A percentile compares a stretch with the other conserved stretches of the same genome.
These are phyloP conservation scores for Stegostoma tigrinum DNA, from an alignment of 2,113 vertebrate species.

Conservation along the genomic window DNA sequence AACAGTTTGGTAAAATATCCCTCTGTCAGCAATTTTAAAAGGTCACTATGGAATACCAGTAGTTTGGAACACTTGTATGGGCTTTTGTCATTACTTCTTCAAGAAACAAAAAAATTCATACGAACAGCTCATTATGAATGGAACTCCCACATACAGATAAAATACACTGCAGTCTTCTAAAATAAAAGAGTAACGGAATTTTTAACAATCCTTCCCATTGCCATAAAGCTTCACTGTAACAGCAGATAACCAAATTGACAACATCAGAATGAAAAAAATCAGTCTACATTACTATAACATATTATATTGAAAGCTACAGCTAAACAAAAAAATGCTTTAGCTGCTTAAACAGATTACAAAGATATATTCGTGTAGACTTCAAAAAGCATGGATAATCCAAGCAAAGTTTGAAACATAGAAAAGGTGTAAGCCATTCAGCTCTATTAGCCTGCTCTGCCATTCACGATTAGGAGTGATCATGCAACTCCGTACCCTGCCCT, in stretches of 20 bases:
- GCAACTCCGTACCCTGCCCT: too few species aligned
- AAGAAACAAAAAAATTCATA: background rate
- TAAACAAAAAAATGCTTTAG: too few species aligned
- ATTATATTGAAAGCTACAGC: background rate
- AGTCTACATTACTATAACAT: background rate
- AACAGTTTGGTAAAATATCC: background rate
- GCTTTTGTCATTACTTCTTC: background rate
- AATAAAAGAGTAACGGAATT: background rate
- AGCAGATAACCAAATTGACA: background rate
- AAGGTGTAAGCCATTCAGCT: too few species aligned
- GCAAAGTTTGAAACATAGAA: too few species aligned
- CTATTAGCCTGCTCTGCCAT: too few species aligned
- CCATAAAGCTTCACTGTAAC: background rate
- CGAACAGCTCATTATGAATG: background rate
- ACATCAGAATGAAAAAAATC: background rate
- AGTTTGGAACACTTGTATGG: background rate
- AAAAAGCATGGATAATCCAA: too few species aligned
- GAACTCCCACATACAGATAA: background rate
- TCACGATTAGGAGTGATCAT: too few species aligned
- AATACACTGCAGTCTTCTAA: background rate
- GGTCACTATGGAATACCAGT: background rate
- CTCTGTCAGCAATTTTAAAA: background rate
- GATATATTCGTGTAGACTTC: too few species aligned
- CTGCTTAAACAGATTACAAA: too few species aligned
- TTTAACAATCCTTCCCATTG: background rate